Conservation (phyloP, 2,888 invertebrate species). For the Euplagia quadripunctaria region DNA sequence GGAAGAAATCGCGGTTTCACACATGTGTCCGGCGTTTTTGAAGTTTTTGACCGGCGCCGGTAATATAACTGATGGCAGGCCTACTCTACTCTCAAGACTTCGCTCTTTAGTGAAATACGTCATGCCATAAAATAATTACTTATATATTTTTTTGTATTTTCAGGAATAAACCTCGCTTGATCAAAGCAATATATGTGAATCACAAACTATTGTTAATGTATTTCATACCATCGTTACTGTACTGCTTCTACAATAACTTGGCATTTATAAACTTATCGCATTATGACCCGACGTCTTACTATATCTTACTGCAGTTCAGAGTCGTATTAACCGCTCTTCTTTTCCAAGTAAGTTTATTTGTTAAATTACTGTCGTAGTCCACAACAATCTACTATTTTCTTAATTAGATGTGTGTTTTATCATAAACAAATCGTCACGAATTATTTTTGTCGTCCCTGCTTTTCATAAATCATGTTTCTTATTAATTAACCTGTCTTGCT, state of each 20-base stretch:
- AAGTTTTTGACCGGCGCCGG: too few relatives aligned
- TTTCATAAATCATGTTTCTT: too few relatives aligned
- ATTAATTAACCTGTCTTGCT: too few relatives aligned
- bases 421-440: too few relatives aligned
- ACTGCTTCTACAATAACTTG: conserved; percentile 98
- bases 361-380: not conserved
- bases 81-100: too few relatives aligned
- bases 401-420: too few relatives aligned
- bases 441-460: too few relatives aligned
- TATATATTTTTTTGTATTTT: conserved; percentile 66
- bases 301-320: conserved; percentile 95
- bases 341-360: conserved; percentile 91
- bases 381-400: not conserved
- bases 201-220: conserved; percentile 92
- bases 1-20: too few relatives aligned
- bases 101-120: too few relatives aligned
- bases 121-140: not conserved
- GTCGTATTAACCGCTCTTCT: conserved; percentile 97
- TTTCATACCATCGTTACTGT: conserved; percentile 96
- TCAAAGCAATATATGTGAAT: conserved; percentile 87
- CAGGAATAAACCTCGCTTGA: conserved; percentile 88
- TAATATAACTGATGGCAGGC: too few relatives aligned
- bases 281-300: conserved; percentile 98
- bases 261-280: conserved; percentile 95
- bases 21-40: too few relatives aligned